These are phyloP conservation scores for Montipora cactus DNA, from an alignment of 64 coral and sea anemone genomes.

Conservation along the genomic window DNA sequence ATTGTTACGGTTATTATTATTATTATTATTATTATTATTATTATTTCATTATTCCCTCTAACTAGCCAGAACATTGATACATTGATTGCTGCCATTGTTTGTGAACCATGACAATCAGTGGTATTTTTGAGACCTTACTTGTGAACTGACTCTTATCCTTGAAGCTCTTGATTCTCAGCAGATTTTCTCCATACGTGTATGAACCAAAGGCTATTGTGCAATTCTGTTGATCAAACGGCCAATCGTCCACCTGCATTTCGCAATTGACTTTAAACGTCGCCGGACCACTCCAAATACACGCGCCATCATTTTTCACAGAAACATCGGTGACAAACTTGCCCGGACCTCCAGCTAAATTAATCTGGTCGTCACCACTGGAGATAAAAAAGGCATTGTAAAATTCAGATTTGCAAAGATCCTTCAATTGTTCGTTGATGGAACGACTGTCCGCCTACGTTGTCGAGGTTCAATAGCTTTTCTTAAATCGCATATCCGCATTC, in stretches of 20 bases:
- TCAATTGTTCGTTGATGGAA: too few species aligned
- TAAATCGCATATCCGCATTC: too few species aligned
- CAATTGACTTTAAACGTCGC: slow-evolving; percentile 41
- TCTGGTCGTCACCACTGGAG: slow-evolving; percentile 23
- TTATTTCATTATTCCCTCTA: too few species aligned
- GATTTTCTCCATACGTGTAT: slow-evolving; percentile 17
- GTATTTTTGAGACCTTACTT: not conserved
- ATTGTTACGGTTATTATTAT: too few species aligned
- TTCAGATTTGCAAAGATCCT: too few species aligned
- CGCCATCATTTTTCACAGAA: not conserved
- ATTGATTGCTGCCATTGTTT: too few species aligned
- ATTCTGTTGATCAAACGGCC: slow-evolving; percentile 46
- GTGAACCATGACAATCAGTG: too few species aligned
- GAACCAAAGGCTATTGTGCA: slow-evolving; percentile 43
- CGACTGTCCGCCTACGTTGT: too few species aligned
- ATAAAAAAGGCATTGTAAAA: too few species aligned
- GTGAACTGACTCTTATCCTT: slow-evolving; percentile 21
- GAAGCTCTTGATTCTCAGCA: slow-evolving; percentile 10
- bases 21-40: not conserved
- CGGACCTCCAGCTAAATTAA: slow-evolving; percentile 22
- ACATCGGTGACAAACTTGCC: slow-evolving; percentile 40
- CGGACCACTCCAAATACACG: slow-evolving; percentile 4
- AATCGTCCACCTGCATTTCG: slow-evolving; percentile 6
- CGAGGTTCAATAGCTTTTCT: too few species aligned
- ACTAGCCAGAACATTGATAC: too few species aligned